Evolutionary conservation across 35 echinoderm and acorn worm genomes (phyloP).

Genomic region (Chiridota heheva): DNA sequence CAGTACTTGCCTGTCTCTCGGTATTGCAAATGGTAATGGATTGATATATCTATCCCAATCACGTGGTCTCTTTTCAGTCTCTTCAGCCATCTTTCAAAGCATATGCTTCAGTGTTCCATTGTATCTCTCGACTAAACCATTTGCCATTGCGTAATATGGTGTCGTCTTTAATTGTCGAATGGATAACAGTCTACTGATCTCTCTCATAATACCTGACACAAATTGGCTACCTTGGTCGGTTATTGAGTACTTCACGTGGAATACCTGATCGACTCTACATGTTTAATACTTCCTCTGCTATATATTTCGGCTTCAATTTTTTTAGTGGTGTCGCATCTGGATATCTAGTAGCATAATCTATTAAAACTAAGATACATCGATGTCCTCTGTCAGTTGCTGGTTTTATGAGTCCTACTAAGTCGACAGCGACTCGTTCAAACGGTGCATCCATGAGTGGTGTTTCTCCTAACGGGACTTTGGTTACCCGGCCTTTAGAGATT

Average conservation of each 20-base stretch:
- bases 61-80: background rate
- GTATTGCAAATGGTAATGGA: constrained; percentile 35
- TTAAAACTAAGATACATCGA: constrained; percentile 45
- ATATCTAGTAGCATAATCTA: constrained; percentile 70
- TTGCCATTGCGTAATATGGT: constrained; percentile 43
- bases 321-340: constrained; percentile 53
- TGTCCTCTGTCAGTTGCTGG: constrained; percentile 41
- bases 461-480: constrained; percentile 43
- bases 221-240: constrained; percentile 51
- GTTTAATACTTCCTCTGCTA: constrained; percentile 49
- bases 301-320: constrained; percentile 16
- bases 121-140: constrained; percentile 42
- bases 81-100: constrained; percentile 15
- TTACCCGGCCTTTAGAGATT: constrained; percentile 41
- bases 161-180: constrained; percentile 35
- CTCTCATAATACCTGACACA: constrained; percentile 41
- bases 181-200: constrained; percentile 37
- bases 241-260: constrained; percentile 48
- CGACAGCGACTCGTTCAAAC: constrained; percentile 56
- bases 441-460: constrained; percentile 49
- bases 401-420: constrained; percentile 48
- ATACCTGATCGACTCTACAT: constrained; percentile 51
- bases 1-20: constrained; percentile 39
- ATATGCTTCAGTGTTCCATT: constrained; percentile 40
- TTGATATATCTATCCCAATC: constrained; percentile 33